Evolutionary conservation across 2,113 vertebrate species (phyloP), one percentile per base, ranked within the genome.

Genomic region (Proterorhinus semilunaris): DNA sequence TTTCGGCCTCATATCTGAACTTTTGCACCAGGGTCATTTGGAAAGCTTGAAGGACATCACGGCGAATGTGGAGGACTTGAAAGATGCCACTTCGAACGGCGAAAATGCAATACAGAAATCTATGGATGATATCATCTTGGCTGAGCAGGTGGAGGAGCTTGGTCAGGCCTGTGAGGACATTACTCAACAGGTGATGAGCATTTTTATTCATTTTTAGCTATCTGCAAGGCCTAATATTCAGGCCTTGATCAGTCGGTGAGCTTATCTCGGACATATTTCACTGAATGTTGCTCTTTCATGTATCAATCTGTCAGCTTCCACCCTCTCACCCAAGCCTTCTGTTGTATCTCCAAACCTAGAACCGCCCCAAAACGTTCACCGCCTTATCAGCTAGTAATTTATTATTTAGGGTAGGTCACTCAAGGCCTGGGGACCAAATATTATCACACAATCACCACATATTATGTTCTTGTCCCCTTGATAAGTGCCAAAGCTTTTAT

Each of bases 21-120:
- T 47, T 47, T 75, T 53, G 49, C 36, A 52, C 75, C 68, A 98
- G 97, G 91, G 88, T n/a, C 73, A 90, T 43, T 90, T 91, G 86
- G 88, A 92, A 77, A 89, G 89, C 53, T 88, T 93, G 11, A 52
- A 62, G 7, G 6, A 83, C 66, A 94, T 92, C 77, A 90, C 85
- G 7, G 84, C 82, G 78, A 87, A 78, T 47, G 65, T 98, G 55
- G 90, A 92, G 74, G 88, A 93, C 64, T 15, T 96, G 83, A 92
- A 85, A 66, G 50, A 84, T 53, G 80, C 66, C 51, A 65, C 11
- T 11, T 64, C 87, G 44, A 59, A 62, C 0, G 75, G 2, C 9
- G 52, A 71, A 45, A 53, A 53, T 53, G 52, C 16, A 53, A 72
- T 36, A 42, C 11, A 69, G 63, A 68, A 72, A 6, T 66, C 62